Evolutionary conservation across 2,113 vertebrate species (phyloP), one percentile per base, ranked within the genome.

Genomic region (Neogale vison): DNA sequence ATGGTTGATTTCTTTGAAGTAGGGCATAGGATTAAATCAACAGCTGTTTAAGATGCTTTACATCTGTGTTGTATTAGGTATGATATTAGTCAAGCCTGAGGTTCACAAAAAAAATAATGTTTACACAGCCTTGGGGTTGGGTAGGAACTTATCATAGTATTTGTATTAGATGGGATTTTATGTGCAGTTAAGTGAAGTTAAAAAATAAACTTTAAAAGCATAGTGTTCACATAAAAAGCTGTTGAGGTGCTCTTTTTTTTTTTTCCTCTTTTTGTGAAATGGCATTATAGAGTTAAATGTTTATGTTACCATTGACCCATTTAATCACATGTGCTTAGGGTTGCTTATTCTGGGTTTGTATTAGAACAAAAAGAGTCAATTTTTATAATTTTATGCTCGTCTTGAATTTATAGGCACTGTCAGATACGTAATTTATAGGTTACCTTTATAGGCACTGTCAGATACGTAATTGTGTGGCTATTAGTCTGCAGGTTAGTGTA

Each of bases 1-100:
- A 42, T 55, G 52, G 47, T 92, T 88, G 77, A 81, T 86, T 96
- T 92, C 59, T 81, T 96, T 82, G 39, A 95, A 77, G 36, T n/a
- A 52, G n/a, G 34, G n/a, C 36, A 93, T 36, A 45, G 39, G 52
- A 55, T 85, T 86, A 83, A 94, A 76, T 88, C 24, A 89, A 63
- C 88, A 63, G 7, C 67, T 82, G 1, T 77, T 69, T 47, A 69
- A 81, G 29, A 82, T 88, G 4, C 15, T 47, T 91, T 96, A 6
- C 21, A 13, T 88, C 57, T 84, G 26, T 77, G 95, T 92, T 94
- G 42, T 86, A 36, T 88, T 90, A 86, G 23, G 12, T 81, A 55
- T 63, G 45, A 63, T 88, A 89, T 76, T 85, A 86, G 29, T 77
- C 89, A 52, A 90, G 50, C 20, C n/a, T 72, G 14, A 77, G 21